A percentile compares a stretch with the other conserved stretches of the same genome.
These are phyloP conservation scores for Manduca sexta DNA, from an alignment of 1,140 invertebrate species.

Conservation along the genomic window DNA sequence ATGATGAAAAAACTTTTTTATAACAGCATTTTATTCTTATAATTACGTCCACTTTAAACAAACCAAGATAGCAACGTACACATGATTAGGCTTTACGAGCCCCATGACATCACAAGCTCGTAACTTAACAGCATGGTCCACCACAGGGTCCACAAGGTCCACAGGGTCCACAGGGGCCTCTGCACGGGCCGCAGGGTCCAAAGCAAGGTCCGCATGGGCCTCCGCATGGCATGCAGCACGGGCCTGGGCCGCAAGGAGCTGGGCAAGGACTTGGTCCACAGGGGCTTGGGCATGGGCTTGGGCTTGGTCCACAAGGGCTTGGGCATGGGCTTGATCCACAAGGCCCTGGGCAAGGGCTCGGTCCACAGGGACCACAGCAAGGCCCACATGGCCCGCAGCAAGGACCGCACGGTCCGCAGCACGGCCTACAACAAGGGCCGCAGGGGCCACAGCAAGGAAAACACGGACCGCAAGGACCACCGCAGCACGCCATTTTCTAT, in stretches of 20 bases:
- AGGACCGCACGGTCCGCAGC: conserved; percentile 15
- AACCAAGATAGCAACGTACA: neutral
- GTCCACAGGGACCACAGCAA: conserved; percentile 15
- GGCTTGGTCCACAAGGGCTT: conserved; percentile 13
- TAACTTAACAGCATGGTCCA: conserved; percentile 6
- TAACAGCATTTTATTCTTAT: conserved; percentile 8
- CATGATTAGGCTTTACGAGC: neutral
- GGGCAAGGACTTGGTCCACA: conserved; percentile 17
- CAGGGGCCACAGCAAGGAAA: conserved; percentile 17
- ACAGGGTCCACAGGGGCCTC: neutral
- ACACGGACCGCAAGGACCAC: conserved; percentile 13
- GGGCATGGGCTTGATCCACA: conserved; percentile 16
- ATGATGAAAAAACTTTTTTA: neutral
- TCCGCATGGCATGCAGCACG: conserved; percentile 17
- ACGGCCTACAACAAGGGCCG: conserved; percentile 18
- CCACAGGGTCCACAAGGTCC: conserved; percentile 1
- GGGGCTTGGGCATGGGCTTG: conserved; percentile 12
- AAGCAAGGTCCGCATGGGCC: conserved; percentile 11
- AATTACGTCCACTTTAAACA: conserved; percentile 5
- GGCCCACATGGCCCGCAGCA: conserved; percentile 18
- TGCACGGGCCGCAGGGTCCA: neutral
- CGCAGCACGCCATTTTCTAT: conserved; percentile 27
- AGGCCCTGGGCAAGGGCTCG: conserved; percentile 19
- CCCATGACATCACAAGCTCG: neutral
- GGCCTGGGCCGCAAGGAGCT: neutral